Base-by-base conservation (phyloP, 2,113 vertebrate species). In the Piliocolobus tephrosceles region DNA sequence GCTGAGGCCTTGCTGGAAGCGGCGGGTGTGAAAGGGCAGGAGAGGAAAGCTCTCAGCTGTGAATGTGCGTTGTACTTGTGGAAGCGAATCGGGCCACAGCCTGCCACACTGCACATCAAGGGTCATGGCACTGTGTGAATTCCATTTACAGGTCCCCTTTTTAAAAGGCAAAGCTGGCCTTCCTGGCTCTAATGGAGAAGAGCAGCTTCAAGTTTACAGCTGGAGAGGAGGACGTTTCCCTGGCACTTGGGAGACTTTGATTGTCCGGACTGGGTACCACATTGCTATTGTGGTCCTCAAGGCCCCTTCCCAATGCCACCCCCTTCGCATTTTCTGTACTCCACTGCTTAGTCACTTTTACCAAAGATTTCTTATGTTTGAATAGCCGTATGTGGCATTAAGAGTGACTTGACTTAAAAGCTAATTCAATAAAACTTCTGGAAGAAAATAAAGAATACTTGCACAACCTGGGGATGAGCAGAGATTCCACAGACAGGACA, bases 141-240 rank as follows among this genome's bases (percentile, higher is more conserved):
- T 97, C 97, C 98, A 96, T 97, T 96, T 95, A 94, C 97, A 96
- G 68, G 91, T 96, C 64, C 25, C 50, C 52, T 50, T 88, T 98
- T 95, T 95, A 96, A 97, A 97, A 90, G 86, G 87, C 82, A 70
- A 55, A 57, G 80, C 61, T 91, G 83, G 80, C 58, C 79, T 95
- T 75, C 66, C 32, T 13, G 32, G 57, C 90, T 96, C 95, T 98
- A 94, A 96, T 96, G 91, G 90, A 95, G 84, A 80, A 35, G 40
- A 84, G 84, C 5, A 30, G 80, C 58, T n/a, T 91, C 1, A 16
- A 55, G 43, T 38, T 88, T 14, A 38, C 76, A 84, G 8, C 38
- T 38, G n/a, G n/a, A 87, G 68, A 79, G 61, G 12, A 80, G 38
- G 50, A 40, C 30, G 52, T 4, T 61, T 68, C 13, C n/a, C 40